Conservation (phyloP, 1,140 invertebrate species). For the Pentalonia nigronervosa region DNA sequence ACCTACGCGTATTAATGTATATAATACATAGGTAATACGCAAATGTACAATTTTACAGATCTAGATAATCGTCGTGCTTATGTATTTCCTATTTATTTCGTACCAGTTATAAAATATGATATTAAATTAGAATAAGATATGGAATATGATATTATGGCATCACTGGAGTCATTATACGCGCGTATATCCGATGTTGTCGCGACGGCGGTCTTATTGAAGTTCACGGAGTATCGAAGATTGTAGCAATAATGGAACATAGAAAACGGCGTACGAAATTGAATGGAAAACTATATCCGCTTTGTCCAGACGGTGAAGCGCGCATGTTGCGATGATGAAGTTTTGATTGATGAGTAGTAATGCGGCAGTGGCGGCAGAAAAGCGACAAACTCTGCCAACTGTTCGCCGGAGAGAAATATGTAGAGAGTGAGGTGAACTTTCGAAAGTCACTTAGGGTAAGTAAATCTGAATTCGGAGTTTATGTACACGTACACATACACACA, state of each 20-base stretch:
- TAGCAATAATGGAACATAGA: conserved; percentile 6
- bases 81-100: neutral
- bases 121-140: neutral
- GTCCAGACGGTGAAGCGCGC: neutral
- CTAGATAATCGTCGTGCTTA: neutral
- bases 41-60: neutral
- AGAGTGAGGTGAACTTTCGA: conserved; percentile 6
- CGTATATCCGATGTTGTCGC: neutral
- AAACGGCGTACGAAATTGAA: conserved; percentile 10
- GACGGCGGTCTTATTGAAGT: conserved; percentile 9
- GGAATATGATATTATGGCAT: neutral
- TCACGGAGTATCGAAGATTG: neutral
- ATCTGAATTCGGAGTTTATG: conserved; percentile 12
- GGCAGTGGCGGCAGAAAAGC: neutral
- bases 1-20: neutral
- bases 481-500: neutral
- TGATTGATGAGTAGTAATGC: neutral
- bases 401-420: neutral
- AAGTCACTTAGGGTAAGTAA: conserved; percentile 39
- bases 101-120: neutral
- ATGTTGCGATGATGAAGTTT: conserved; percentile 14
- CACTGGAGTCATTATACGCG: neutral
- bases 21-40: too few relatives aligned
- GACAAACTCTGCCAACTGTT: neutral
- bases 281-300: conserved; percentile 23